Conservation (phyloP, 2,888 invertebrate species). For the Agriopis leucophaearia region DNA sequence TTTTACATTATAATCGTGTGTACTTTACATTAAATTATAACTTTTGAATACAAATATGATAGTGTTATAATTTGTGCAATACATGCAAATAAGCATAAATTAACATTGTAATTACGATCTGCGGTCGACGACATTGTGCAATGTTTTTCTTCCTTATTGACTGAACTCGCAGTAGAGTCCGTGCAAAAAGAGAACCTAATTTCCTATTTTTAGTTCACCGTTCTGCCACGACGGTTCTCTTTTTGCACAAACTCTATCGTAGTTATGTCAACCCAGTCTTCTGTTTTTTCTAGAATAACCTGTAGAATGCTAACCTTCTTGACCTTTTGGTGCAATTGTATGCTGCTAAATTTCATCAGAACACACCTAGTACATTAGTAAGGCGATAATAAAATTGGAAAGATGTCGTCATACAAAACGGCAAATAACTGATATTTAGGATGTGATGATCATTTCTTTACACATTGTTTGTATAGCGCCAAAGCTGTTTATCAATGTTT, state of each 20-base stretch:
- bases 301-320: too few relatives aligned
- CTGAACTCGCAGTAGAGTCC: background rate
- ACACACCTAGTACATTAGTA: background rate
- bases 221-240: too few relatives aligned
- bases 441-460: conserved; percentile 22
- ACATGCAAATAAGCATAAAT: conserved; percentile 16
- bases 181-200: too few relatives aligned
- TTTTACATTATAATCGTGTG: conserved; percentile 14
- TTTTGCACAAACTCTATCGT: too few relatives aligned
- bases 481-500: conserved; percentile 26
- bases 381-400: background rate
- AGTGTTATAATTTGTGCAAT: conserved; percentile 10
- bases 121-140: background rate
- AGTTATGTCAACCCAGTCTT: too few relatives aligned
- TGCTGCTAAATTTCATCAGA: conserved; percentile 6
- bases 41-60: conserved; percentile 16
- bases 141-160: conserved; percentile 2
- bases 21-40: too few relatives aligned
- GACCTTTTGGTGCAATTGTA: too few relatives aligned
- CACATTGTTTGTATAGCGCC: background rate
- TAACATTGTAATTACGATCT: conserved; percentile 15
- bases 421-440: conserved; percentile 14
- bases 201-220: too few relatives aligned
- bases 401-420: background rate
- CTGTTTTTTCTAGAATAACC: too few relatives aligned